Evolutionary conservation across 1,140 invertebrate species (phyloP).

Genomic region (Gerris buenoi): DNA sequence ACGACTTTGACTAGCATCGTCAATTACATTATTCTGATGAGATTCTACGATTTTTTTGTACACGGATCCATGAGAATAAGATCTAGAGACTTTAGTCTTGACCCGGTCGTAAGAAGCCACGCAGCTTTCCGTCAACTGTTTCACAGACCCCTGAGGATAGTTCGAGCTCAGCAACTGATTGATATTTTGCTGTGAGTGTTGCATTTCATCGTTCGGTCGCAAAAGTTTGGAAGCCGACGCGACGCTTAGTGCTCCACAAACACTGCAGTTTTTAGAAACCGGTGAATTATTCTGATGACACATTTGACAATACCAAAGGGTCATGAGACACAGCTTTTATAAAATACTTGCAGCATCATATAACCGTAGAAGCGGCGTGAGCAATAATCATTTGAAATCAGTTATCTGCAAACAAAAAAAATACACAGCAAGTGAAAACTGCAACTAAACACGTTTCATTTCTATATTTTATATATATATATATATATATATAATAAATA

Average conservation of each 20-base stretch:
- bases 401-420: no score
- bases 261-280: conserved; percentile 17
- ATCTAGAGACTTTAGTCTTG: conserved; percentile 40
- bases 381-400: no score
- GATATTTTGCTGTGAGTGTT: conserved; percentile 12
- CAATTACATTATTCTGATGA: conserved; percentile 21
- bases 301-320: conserved; percentile 19
- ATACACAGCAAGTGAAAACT: no score
- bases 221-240: conserved; percentile 11
- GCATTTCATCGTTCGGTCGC: conserved; percentile 12
- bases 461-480: no score
- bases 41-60: conserved; percentile 15
- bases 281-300: conserved; percentile 21
- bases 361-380: not conserved
- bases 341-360: not conserved
- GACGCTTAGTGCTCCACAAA: conserved; percentile 17
- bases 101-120: conserved; percentile 41
- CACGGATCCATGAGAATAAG: conserved; percentile 33
- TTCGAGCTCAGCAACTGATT: conserved; percentile 13
- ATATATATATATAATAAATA: no score
- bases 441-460: no score
- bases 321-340: conserved; percentile 1
- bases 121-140: conserved; percentile 36
- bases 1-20: conserved; percentile 11
- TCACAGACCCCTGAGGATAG: conserved; percentile 14